Percentiles rank a stretch among this genome's conserved stretches.
phyloP scores from a whole-genome alignment of 2,797 vertebrate genomes.

The Molothrus aeneus region DNA sequence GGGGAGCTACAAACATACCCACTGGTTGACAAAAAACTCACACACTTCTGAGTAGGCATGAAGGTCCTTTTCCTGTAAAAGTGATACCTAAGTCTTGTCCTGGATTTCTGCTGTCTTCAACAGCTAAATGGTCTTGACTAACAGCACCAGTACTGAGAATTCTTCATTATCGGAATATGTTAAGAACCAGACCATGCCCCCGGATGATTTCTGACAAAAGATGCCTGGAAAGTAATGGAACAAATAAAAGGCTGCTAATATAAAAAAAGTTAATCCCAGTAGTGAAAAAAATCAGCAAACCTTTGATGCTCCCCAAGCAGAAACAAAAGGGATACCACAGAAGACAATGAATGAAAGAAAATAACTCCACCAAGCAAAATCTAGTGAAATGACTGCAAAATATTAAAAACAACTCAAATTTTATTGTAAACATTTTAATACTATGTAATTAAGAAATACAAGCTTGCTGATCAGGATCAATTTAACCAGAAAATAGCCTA shows the following conservation, averaged over 20 bases:
- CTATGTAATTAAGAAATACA: background rate
- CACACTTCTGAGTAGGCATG: background rate
- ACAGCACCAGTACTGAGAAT: background rate
- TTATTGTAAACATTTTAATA: conserved; percentile 33
- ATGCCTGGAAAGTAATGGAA: background rate
- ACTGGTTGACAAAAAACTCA: background rate
- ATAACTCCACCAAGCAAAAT: background rate
- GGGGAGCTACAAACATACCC: background rate
- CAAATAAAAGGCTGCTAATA: background rate
- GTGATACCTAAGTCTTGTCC: background rate
- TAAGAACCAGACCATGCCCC: background rate
- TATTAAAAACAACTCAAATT: background rate
- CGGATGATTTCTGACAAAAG: background rate
- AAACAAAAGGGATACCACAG: background rate
- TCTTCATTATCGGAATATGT: background rate
- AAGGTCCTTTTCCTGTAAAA: background rate
- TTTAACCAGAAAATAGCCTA: background rate
- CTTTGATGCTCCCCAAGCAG: background rate
- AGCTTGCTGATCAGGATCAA: background rate
- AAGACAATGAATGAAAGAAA: background rate
- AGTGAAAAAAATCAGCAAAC: background rate
- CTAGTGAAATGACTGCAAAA: background rate
- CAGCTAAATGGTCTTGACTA: background rate
- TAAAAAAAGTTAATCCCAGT: background rate
- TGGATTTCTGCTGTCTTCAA: background rate